Evolutionary conservation across 2,113 vertebrate species (phyloP).

Genomic region (Okapia johnstoni): DNA sequence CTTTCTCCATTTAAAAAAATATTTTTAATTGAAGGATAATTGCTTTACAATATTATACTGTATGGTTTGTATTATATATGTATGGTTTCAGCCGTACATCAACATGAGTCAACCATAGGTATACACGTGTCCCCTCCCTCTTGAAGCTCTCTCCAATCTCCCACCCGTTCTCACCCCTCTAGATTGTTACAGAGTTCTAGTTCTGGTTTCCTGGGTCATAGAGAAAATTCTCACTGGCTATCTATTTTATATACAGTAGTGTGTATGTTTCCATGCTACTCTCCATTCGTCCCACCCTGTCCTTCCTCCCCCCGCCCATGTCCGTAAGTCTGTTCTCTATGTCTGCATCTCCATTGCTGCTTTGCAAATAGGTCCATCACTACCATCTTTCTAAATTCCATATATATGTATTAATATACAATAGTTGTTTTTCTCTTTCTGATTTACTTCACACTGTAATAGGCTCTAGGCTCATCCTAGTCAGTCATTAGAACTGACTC

Average conservation of each 20-base stretch:
- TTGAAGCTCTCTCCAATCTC: background rate
- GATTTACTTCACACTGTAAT: background rate
- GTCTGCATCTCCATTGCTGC: background rate
- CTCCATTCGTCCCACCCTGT: background rate
- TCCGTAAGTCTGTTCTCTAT: background rate
- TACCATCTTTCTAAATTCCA: background rate
- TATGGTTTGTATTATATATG: too few species aligned
- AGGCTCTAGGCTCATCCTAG: background rate
- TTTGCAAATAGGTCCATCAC: background rate
- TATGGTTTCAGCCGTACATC: background rate
- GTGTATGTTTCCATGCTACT: background rate
- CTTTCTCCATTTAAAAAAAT: background rate
- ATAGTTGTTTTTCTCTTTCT: background rate
- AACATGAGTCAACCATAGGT: background rate
- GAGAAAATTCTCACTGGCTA: background rate
- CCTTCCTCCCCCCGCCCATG: background rate
- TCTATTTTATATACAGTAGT: fast-evolving
- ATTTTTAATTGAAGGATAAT: background rate
- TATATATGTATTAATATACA: background rate
- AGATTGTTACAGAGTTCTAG: background rate
- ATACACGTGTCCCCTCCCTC: background rate
- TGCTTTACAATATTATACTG: too few species aligned
- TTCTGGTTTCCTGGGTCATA: background rate
- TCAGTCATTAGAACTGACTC: background rate
- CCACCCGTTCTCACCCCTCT: background rate